Conservation (phyloP, 2,113 vertebrate species). For the Oreotrochilus melanogaster region DNA sequence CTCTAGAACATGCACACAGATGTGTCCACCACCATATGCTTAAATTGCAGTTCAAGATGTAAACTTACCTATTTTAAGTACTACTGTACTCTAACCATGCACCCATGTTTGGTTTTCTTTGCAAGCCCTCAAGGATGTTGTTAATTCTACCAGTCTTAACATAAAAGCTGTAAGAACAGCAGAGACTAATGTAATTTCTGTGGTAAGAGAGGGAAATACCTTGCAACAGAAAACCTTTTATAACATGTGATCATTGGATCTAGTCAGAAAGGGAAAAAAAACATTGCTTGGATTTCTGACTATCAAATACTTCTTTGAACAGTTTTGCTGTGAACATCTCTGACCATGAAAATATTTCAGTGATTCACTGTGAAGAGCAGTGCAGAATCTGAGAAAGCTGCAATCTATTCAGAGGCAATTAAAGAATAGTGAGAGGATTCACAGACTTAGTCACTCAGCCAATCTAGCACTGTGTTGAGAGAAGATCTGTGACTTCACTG, state of each 20-base stretch:
- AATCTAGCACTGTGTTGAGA: background rate
- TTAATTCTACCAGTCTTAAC: background rate
- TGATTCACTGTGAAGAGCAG: slow-evolving; percentile 27
- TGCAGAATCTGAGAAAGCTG: slow-evolving; percentile 17
- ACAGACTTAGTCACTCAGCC: background rate
- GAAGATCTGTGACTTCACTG: background rate
- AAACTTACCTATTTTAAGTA: background rate
- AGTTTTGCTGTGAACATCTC: slow-evolving; percentile 5
- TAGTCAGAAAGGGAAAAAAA: background rate
- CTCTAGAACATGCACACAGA: background rate
- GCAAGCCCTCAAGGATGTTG: background rate
- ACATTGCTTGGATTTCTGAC: background rate
- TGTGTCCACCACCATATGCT: background rate
- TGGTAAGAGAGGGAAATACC: background rate
- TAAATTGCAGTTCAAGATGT: background rate
- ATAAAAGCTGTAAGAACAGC: background rate
- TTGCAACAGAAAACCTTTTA: background rate
- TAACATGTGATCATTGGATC: background rate
- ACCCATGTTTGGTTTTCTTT: background rate
- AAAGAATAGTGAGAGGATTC: background rate
- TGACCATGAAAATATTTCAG: slow-evolving; percentile 45
- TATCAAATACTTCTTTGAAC: background rate
- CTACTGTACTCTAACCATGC: background rate
- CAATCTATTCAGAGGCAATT: slow-evolving; percentile 32
- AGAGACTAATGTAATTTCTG: background rate